Evolutionary conservation across 2,888 invertebrate species (phyloP), one percentile per base, ranked within the genome.

Genomic region (Ectemnius continuus): DNA sequence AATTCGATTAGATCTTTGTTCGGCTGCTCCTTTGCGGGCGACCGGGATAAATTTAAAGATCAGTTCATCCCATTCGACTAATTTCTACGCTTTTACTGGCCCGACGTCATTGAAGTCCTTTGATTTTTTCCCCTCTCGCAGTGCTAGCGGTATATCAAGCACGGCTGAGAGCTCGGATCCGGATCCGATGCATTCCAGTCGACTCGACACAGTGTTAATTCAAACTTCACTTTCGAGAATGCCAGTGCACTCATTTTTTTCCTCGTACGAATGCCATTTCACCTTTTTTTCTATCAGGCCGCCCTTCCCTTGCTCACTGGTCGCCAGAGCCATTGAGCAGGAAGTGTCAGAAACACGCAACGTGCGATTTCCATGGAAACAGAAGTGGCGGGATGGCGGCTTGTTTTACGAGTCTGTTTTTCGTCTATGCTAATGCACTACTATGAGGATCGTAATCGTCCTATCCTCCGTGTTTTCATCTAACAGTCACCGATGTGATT

Each of bases 341-440:
- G 74, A 74, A 74, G 75, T 67, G 73, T 78, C 73, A 73, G 71
- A 77, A 73, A 66, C 77, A 62, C 57, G 75, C 78, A 81, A 77
- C 80, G 83, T 74, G 73, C 71, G 74, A 81, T 83, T 82, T 76
- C 80, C 84, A 84, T 84, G 81, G 83, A 73, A 83, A 84, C 84
- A 74, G 82, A 78, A 70, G 64, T 72, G 73, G 67, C 61, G 73
- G 8, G 36, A 59, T 67, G 64, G 70, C 70, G 78, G 74, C 60
- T 75, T 79, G 79, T 81, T 87, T 87, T 87, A 87, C 84, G 86
- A 87, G 79, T 85, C 80, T 87, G 86, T 87, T 87, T 87, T 87
- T 87, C 86, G 83, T 81, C 81, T 85, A 87, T 87, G 87, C 86
- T 86, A 87, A 87, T 87, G 78, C 72, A 85, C 83, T 79, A 76